Conservation (phyloP, 2,888 invertebrate genomes). For the Diplolepis rosae region DNA sequence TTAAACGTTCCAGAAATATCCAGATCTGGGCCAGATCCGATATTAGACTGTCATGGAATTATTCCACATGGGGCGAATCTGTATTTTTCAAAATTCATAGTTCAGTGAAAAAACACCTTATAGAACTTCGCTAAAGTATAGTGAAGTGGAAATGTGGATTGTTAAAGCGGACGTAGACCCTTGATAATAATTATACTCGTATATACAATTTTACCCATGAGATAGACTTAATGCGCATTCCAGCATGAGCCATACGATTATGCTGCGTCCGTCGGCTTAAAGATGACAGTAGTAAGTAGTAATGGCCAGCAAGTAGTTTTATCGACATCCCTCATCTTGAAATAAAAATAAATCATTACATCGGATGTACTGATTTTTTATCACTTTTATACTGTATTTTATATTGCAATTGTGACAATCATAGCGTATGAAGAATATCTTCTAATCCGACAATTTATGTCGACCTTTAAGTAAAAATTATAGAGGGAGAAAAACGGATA, state of each 20-base stretch:
- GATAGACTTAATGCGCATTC: conserved; percentile 21
- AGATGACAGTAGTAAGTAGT: conserved; percentile 26
- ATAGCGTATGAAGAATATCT: no score
- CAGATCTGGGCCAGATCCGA: no score
- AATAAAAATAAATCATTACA: conserved; percentile 12
- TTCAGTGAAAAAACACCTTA: background rate
- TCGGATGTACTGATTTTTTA: background rate
- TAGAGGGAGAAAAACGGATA: no score
- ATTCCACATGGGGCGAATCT: no score
- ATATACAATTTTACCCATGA: conserved; percentile 21
- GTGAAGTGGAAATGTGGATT: conserved; percentile 8
- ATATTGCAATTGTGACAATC: conserved; percentile 3
- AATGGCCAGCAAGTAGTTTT: conserved; percentile 10
- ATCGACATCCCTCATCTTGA: conserved; percentile 6
- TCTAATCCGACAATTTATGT: no score
- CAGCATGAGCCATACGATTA: conserved; percentile 14
- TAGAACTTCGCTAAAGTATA: conserved; percentile 2
- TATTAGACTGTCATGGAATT: no score
- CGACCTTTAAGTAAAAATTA: no score
- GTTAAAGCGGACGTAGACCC: background rate
- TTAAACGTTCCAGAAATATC: no score
- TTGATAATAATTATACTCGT: conserved; percentile 22
- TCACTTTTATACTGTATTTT: background rate
- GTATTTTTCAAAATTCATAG: background rate
- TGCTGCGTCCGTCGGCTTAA: conserved; percentile 23